Evolutionary conservation across 1,140 invertebrate species (phyloP), one percentile per base, ranked within the genome.

Genomic region (Lerema accius): DNA sequence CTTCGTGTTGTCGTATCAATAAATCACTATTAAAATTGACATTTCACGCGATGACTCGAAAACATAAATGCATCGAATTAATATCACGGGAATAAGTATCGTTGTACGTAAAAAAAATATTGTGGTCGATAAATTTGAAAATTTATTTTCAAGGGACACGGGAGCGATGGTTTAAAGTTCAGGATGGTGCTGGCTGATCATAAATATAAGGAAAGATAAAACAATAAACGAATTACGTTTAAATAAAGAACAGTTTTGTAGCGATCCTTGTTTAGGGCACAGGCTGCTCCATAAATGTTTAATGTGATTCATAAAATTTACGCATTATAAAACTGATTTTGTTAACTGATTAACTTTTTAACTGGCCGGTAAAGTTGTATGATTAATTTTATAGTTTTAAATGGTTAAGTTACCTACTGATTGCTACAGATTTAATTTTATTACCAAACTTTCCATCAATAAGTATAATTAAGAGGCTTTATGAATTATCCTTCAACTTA

Each of bases 201-300:
- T 89, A 89, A 89, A 89, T 87, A 85, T 82, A 80, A 75, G 78
- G 71, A 69, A 72, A 87, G 84, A 88, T 89, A 89, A 89, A 88
- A 89, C 85, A 89, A 89, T 89, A 89, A 89, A 88, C 80, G 84
- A 77, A 89, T 86, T 86, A 86, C 76, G 77, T 84, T 78, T 78
- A 83, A 81, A 89, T 86, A 89, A 89, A 87, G 80, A 81, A 84
- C 78, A 82, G 77, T 80, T 87, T 86, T 87, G 84, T 87, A 74
- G 72, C 68, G 68, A 50, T 67, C 63, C 73, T 68, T 79, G 72
- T 78, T 80, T 81, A 80, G 73, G 56, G 61, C 76, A 87, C 76
- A 83, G 79, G 73, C 23, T 86, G 80, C 60, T 76, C 51, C 56
- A 26, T 53, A 68, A 64, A 63, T 59, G 40, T 40, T 58, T 56